Evolutionary conservation across 2,888 invertebrate genomes (phyloP), one percentile per base, ranked within the genome.

Genomic region (Drosophila conformis): DNA sequence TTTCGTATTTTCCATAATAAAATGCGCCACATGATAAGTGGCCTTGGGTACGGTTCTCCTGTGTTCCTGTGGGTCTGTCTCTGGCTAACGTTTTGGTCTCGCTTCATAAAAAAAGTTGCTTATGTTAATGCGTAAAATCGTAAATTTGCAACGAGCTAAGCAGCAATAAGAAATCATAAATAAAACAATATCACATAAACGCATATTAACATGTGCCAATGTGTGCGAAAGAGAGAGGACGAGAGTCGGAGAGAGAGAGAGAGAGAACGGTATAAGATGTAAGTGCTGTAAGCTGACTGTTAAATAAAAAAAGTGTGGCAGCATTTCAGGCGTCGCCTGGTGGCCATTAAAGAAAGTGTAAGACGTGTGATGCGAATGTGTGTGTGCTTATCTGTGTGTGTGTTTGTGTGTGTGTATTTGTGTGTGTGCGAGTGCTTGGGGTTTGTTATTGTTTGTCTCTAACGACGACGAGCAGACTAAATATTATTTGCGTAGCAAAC

Each of bases 81-180:
- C 6, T 57, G 59, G 35, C 51, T 48, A 65, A 33, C 69, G 38
- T 61, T 57, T 36, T 27, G 62, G 48, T 58, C 49, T 61, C 46
- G 76, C 67, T 67, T 60, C 66, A 67, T 73, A 67, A 83, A 85
- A 80, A 80, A 54, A 78, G 69, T 80, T 74, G 73, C 76, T 83
- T 87, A 87, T 89, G 87, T 68, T 77, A 89, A 82, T 87, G 79
- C 84, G 76, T 77, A 67, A 87, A 83, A 82, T 80, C 79, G 84
- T 74, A 73, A 76, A 84, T 87, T 75, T 82, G 73, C 76, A 82
- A 75, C 75, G 70, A 69, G 74, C 80, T 72, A 72, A 78, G 80
- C 81, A 48, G 68, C 76, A 72, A 80, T 88, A 88, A 83, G 76
- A 78, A 87, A 86, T 86, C 83, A 87, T 86, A 89, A 86, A 86